Base-by-base conservation (phyloP, 1,140 invertebrate species). In the Scaptomyza pallida region DNA sequence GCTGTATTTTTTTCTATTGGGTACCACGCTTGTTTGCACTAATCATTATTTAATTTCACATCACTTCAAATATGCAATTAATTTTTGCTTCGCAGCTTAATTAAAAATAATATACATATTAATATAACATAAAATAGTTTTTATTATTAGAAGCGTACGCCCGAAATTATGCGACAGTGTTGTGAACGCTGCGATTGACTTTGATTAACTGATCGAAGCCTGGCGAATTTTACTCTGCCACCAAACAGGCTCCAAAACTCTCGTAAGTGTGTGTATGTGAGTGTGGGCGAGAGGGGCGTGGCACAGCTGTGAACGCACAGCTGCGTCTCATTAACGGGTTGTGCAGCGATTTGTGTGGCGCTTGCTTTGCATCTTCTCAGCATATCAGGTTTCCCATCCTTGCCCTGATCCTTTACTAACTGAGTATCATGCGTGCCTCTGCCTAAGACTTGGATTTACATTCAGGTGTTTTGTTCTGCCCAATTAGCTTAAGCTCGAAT, bases 11-110 rank as follows among this genome's bases (percentile, higher is more conserved):
- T 67, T 72, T 67, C 56, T 61, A 19, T 43, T 62, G 17, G 19
- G 2, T 13, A 8, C 9, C 54, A 68, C 55, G 75, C 60, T 65
- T 78, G 70, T 78, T 72, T 88, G 75, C 75, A 78, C 78, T 88
- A 88, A 88, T 88, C 82, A 88, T 88, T 88, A 88, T 82, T 88
- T 88, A 85, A 85, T 89, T 85, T 85, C 76, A 78, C 73, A 80
- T 69, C 70, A 78, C 67, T 78, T 72, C 50, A 80, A 83, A 77
- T 73, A 85, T 85, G 74, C 80, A 83, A 89, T 89, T 89, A 80
- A 85, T 85, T 69, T 68, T 68, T 75, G 62, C 44, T 50, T 59
- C 73, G 52, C 55, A 35, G 15, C 56, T 68, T 81, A 75, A 81
- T 85, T 81, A 86, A 81, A 80, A 80, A 73, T 77, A 64, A 81